Evolutionary conservation across 2,888 invertebrate species (phyloP).

Genomic region (Oscheius sp.): DNA sequence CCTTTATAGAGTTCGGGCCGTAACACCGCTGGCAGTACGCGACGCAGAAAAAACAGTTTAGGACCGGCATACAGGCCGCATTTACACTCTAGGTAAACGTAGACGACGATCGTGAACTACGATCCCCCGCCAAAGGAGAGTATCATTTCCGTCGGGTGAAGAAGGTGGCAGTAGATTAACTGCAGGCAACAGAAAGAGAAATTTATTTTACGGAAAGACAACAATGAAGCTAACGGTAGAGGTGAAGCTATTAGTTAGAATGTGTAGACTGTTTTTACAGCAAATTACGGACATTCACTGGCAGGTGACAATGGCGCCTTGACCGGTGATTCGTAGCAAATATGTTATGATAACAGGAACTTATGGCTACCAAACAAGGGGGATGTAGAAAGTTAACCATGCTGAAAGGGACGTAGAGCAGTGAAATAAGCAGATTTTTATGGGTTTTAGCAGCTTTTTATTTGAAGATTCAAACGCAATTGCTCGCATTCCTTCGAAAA

Average conservation of each 20-base stretch:
- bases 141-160: not conserved
- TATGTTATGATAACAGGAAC: too few species aligned
- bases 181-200: conserved; percentile 9
- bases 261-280: not conserved
- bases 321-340: too few species aligned
- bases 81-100: conserved; percentile 11
- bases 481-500: too few species aligned
- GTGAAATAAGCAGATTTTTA: too few species aligned
- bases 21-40: conserved; percentile 24
- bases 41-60: conserved; percentile 17
- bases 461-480: too few species aligned
- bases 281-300: too few species aligned
- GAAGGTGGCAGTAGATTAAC: not conserved
- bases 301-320: too few species aligned
- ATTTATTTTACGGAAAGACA: not conserved
- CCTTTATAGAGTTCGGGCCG: conserved; percentile 21
- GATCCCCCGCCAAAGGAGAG: not conserved
- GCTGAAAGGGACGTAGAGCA: too few species aligned
- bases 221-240: not conserved
- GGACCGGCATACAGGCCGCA: conserved; percentile 7
- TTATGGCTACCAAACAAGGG: too few species aligned
- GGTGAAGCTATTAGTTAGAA: not conserved
- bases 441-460: too few species aligned
- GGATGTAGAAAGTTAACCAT: too few species aligned
- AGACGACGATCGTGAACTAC: not conserved